A percentile compares a stretch with the other conserved stretches of the same genome.
Evolutionary conservation across 1,140 invertebrate species (phyloP).

Genomic region (Neelides sp.): DNA sequence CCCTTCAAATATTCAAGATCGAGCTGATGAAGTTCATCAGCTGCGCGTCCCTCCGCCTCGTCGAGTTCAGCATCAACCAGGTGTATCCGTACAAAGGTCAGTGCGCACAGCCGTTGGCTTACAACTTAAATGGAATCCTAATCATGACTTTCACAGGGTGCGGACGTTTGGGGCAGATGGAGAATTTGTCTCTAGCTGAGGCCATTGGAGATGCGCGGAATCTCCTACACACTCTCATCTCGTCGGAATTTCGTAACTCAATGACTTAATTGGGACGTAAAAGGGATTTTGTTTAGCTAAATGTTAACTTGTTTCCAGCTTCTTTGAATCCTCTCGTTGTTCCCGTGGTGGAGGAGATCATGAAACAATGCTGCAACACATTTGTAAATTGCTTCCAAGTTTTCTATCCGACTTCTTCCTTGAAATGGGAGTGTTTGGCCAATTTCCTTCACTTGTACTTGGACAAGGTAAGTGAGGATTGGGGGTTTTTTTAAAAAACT

Average conservation of each 20-base stretch:
- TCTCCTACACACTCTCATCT: conserved; percentile 67
- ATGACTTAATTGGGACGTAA: background rate
- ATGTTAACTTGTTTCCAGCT: conserved; percentile 1
- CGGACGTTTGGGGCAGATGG: conserved; percentile 33
- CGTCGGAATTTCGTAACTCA: conserved; percentile 42
- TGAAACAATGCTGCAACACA: conserved; percentile 79
- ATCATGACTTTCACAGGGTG: conserved; percentile 19
- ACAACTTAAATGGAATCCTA: background rate
- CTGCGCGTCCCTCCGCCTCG: conserved; percentile 23
- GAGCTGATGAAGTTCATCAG: conserved; percentile 25
- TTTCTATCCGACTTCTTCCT: conserved; percentile 82
- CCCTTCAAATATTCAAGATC: conserved; percentile 15
- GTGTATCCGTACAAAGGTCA: conserved; percentile 28
- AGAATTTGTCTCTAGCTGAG: conserved; percentile 49
- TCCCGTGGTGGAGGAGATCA: conserved; percentile 42
- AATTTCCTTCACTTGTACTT: conserved; percentile 34
- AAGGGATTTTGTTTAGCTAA: background rate
- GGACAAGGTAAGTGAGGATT: conserved; percentile 54
- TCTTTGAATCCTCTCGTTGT: conserved; percentile 1
- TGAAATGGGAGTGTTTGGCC: conserved; percentile 86
- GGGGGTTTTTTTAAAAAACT: too few species aligned
- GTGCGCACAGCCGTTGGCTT: background rate
- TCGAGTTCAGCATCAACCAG: conserved; percentile 31
- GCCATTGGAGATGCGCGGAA: conserved; percentile 72
- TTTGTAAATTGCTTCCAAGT: conserved; percentile 87